These are phyloP conservation scores for Drosophila saltans DNA, from an alignment of 1,140 invertebrate genomes.

Conservation along the genomic window DNA sequence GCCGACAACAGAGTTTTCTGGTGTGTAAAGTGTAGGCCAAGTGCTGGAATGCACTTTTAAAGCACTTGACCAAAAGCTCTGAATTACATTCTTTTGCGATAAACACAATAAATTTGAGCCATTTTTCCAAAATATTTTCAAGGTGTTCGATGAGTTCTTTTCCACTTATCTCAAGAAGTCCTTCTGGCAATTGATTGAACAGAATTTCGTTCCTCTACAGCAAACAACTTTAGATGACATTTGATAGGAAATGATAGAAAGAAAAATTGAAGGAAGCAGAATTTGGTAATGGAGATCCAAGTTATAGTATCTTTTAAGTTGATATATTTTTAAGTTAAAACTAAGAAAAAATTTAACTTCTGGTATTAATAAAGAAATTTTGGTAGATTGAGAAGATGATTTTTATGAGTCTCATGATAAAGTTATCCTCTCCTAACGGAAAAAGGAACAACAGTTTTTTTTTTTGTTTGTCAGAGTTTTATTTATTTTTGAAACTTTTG, in stretches of 20 bases:
- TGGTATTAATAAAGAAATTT: not conserved
- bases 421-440: not conserved
- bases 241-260: not conserved
- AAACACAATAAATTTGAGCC: conserved; percentile 3
- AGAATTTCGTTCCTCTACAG: not conserved
- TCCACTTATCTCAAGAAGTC: not conserved
- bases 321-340: too few species aligned
- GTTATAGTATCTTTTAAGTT: too few species aligned
- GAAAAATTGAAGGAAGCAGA: too few species aligned
- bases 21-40: conserved; percentile 10
- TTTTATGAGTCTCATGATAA: not conserved
- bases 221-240: not conserved
- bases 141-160: not conserved
- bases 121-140: conserved; percentile 9
- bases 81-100: conserved; percentile 1
- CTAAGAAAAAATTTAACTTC: too few species aligned
- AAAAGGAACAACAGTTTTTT: conserved; percentile 5
- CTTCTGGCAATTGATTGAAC: not conserved
- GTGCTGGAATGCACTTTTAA: conserved; percentile 1
- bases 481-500: conserved; percentile 8
- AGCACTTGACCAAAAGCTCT: conserved; percentile 15
- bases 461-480: conserved; percentile 9
- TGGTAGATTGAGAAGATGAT: not conserved
- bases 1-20: not conserved
- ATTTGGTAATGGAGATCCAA: too few species aligned